These are phyloP conservation scores for Aethina tumida DNA, from an alignment of 1,140 invertebrate genomes.

Conservation along the genomic window DNA sequence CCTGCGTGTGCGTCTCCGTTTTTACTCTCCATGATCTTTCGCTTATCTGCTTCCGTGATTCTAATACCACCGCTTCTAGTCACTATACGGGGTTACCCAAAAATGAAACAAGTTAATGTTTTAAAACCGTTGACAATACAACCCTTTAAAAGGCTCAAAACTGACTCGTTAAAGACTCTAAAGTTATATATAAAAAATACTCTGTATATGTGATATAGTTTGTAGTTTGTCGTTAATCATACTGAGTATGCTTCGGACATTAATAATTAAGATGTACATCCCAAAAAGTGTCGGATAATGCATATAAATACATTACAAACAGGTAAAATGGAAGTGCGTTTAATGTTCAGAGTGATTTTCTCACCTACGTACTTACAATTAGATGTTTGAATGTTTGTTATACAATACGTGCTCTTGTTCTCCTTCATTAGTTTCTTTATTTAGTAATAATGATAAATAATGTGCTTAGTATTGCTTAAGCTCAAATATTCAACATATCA, in stretches of 20 bases:
- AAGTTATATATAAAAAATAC: constrained; percentile 20
- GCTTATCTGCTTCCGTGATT: constrained; percentile 14
- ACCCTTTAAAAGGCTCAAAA: constrained; percentile 16
- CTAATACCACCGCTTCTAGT: constrained; percentile 19
- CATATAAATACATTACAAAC: no score
- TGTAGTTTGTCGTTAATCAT: constrained; percentile 22
- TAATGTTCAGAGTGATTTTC: not conserved
- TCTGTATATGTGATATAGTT: constrained; percentile 25
- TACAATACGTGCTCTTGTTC: no score
- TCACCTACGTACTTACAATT: constrained; percentile 5
- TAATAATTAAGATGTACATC: constrained; percentile 12
- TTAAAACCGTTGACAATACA: constrained; percentile 19
- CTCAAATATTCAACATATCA: no score
- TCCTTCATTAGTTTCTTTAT: not conserved
- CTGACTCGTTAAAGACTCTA: constrained; percentile 12
- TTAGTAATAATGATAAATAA: constrained; percentile 7
- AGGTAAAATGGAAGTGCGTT: not conserved
- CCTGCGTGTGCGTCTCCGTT: not conserved
- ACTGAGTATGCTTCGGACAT: constrained; percentile 12
- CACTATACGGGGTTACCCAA: constrained; percentile 15
- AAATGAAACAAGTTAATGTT: not conserved
- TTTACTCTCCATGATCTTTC: constrained; percentile 1
- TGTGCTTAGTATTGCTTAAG: no score
- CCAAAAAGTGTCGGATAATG: no score
- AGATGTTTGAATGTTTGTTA: not conserved